These are phyloP conservation scores for Euwallacea fornicatus DNA, from an alignment of 1,140 invertebrate species.

Conservation along the genomic window DNA sequence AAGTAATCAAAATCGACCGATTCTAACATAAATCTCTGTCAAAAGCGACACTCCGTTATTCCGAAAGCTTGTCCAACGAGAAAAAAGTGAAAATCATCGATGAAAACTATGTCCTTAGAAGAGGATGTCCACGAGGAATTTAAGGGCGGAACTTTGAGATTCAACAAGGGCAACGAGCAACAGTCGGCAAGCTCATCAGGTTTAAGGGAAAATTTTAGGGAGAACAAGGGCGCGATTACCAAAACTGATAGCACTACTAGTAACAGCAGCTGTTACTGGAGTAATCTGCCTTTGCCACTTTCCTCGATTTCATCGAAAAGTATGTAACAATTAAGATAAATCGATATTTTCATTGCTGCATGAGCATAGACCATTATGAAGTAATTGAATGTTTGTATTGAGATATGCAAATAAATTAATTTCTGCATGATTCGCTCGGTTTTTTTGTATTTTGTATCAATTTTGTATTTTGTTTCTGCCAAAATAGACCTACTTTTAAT, in stretches of 20 bases:
- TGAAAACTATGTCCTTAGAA: constrained; percentile 43
- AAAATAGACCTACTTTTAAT: no score
- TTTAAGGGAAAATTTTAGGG: constrained; percentile 29
- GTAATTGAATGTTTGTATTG: not conserved
- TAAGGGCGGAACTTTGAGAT: constrained; percentile 47
- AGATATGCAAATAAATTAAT: not conserved
- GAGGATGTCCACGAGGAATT: constrained; percentile 50
- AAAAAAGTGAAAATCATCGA: constrained; percentile 15
- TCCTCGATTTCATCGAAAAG: constrained; percentile 45
- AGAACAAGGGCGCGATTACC: constrained; percentile 33
- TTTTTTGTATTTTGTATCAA: no score
- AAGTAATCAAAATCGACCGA: not conserved
- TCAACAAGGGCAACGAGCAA: constrained; percentile 40
- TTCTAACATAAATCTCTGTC: constrained; percentile 9
- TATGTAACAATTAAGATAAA: constrained; percentile 35
- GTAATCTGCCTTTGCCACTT: constrained; percentile 44
- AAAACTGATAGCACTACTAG: constrained; percentile 37
- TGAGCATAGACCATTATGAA: not conserved
- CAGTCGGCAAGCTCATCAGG: constrained; percentile 35
- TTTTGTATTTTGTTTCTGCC: not conserved
- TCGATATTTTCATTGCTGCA: not conserved
- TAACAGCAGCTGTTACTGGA: constrained; percentile 45
- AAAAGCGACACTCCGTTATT: not conserved
- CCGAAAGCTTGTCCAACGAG: not conserved
- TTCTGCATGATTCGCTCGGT: not conserved